These are phyloP conservation scores for Tinea pellionella DNA, from an alignment of 2,888 invertebrate species.

Conservation along the genomic window DNA sequence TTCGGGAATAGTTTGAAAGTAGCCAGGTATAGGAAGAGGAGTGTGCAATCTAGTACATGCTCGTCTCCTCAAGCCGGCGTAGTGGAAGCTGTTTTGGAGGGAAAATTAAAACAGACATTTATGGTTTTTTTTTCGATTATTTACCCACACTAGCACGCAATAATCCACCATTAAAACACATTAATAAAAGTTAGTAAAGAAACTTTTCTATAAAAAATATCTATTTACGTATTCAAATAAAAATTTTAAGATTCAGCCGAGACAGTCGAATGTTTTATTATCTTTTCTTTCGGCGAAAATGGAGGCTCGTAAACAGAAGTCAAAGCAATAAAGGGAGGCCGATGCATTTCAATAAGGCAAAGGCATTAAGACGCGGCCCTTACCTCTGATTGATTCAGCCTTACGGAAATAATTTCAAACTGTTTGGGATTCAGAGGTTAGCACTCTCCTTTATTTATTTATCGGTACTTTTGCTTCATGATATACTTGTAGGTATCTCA, in stretches of 20 bases:
- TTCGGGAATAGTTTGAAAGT: no score
- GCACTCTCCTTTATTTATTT: slow-evolving; percentile 25
- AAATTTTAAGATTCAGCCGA: neutral
- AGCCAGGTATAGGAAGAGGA: no score
- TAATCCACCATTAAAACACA: neutral
- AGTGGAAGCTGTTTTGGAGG: no score
- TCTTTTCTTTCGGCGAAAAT: neutral
- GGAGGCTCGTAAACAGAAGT: slow-evolving; percentile 36
- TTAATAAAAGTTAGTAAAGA: neutral
- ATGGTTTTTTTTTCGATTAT: no score
- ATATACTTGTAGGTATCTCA: neutral
- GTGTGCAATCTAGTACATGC: no score
- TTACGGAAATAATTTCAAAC: slow-evolving; percentile 44
- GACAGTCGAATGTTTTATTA: slow-evolving; percentile 1
- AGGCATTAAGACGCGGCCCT: slow-evolving; percentile 28
- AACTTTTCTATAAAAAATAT: neutral
- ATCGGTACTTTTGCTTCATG: neutral
- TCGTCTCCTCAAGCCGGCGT: no score
- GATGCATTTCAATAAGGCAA: slow-evolving; percentile 46
- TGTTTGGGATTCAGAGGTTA: slow-evolving; percentile 39
- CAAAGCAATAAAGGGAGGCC: slow-evolving; percentile 47
- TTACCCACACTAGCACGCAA: no score
- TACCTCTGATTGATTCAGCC: slow-evolving; percentile 43
- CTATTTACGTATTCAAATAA: neutral
- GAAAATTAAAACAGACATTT: no score